A percentile compares a stretch with the other conserved stretches of the same genome.
These are phyloP conservation scores for Tetragnatha montana DNA, from an alignment of 2,888 invertebrate genomes.

Conservation along the genomic window DNA sequence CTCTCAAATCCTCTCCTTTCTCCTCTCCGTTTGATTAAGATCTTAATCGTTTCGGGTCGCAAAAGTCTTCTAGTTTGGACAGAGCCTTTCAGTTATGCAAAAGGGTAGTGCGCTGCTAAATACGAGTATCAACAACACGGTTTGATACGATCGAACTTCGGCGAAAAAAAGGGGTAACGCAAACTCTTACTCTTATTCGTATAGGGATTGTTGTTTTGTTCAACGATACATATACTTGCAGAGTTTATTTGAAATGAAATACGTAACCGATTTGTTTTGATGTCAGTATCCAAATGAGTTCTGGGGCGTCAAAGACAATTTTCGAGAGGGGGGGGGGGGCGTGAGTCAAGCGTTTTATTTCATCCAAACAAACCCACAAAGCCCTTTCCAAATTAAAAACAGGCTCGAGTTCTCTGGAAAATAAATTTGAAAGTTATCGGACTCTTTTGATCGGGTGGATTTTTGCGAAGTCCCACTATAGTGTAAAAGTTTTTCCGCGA, in stretches of 20 bases:
- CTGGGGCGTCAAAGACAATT: background rate
- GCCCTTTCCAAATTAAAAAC: background rate
- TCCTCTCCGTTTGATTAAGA: too few relatives aligned
- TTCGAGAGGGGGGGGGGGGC: background rate
- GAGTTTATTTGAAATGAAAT: background rate
- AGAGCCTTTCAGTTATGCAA: background rate
- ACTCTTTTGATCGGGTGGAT: background rate
- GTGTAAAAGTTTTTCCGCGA: too few relatives aligned
- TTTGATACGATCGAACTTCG: background rate
- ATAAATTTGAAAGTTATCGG: background rate
- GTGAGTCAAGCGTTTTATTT: background rate
- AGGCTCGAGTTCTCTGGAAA: background rate
- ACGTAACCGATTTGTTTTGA: background rate
- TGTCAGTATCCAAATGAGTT: background rate
- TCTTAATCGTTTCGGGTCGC: too few relatives aligned
- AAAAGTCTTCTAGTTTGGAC: too few relatives aligned
- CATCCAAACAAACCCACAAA: background rate
- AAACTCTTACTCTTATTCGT: background rate
- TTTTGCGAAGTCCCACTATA: background rate
- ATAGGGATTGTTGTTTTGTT: background rate
- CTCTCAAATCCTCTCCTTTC: too few relatives aligned
- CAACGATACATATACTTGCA: background rate
- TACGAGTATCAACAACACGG: background rate
- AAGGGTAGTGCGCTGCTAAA: background rate
- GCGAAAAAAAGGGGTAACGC: background rate